These are phyloP conservation scores for Oenanthe melanoleuca DNA, from an alignment of 2,113 vertebrate genomes.

Conservation along the genomic window DNA sequence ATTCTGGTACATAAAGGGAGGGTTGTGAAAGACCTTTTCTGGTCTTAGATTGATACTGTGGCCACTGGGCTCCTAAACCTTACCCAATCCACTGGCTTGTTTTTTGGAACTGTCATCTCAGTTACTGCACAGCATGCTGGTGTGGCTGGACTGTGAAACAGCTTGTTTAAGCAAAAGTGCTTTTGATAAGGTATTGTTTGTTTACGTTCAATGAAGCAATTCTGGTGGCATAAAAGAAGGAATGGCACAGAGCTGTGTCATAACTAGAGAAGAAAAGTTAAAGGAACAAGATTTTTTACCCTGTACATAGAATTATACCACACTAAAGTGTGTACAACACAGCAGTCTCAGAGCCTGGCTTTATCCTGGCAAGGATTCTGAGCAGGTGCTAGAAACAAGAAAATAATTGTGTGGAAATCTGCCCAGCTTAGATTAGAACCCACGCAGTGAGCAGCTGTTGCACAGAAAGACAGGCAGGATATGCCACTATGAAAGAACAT, in stretches of 20 bases:
- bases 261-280: not conserved
- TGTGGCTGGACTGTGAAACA: not conserved
- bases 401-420: not conserved
- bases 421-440: not conserved
- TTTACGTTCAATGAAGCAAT: not conserved
- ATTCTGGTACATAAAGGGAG: not conserved
- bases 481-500: rapidly evolving
- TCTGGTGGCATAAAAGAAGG: not conserved
- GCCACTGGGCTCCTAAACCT: not conserved
- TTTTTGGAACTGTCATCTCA: not conserved
- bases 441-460: not conserved
- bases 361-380: not conserved
- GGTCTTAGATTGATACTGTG: not conserved
- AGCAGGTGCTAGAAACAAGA: not conserved
- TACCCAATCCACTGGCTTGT: not conserved
- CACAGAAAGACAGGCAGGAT: not conserved
- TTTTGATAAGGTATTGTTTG: not conserved
- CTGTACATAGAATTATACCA: not conserved
- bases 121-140: not conserved
- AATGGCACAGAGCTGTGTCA: not conserved
- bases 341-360: not conserved
- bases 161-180: not conserved
- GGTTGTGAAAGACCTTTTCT: not conserved
- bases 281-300: not conserved
- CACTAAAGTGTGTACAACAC: not conserved